A percentile compares a stretch with the other conserved stretches of the same genome.
phyloP scores from a whole-genome alignment of 2,888 invertebrate genomes.

The Pristionchus exspectatus region DNA sequence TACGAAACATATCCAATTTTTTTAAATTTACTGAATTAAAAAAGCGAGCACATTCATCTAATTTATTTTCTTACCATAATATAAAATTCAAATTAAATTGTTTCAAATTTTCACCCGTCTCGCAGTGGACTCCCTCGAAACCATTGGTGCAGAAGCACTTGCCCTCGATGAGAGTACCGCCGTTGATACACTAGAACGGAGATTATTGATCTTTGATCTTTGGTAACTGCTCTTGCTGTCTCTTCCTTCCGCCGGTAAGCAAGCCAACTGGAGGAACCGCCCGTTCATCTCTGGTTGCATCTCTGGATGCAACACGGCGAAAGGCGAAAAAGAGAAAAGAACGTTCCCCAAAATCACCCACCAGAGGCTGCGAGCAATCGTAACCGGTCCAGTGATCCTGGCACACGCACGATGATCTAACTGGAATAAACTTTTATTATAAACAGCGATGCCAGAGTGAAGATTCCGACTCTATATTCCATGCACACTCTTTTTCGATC shows the following conservation, averaged over 20 bases:
- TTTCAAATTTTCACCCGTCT: neutral
- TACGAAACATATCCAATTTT: no score
- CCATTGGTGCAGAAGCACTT: slow-evolving; percentile 37
- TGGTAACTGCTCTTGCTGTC: neutral
- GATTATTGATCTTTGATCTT: neutral
- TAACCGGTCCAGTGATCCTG: slow-evolving; percentile 51
- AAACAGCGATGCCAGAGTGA: no score
- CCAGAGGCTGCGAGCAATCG: slow-evolving; percentile 42
- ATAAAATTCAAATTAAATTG: neutral
- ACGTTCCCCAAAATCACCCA: neutral
- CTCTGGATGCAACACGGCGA: no score
- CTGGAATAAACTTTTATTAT: neutral
- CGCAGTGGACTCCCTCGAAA: slow-evolving; percentile 41
- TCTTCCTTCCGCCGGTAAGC: neutral
- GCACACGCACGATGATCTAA: slow-evolving; percentile 21
- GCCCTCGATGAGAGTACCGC: slow-evolving; percentile 27
- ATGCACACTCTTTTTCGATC: no score
- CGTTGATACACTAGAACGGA: neutral
- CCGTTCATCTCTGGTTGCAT: no score
- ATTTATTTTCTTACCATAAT: neutral
- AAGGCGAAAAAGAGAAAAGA: no score
- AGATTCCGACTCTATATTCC: no score
- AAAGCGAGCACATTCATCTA: neutral
- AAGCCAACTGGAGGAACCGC: no score
- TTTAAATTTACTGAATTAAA: neutral